Evolutionary conservation across 37 sponge, comb jelly and placozoan genomes (phyloP).

Genomic region (Geodia barretti): DNA sequence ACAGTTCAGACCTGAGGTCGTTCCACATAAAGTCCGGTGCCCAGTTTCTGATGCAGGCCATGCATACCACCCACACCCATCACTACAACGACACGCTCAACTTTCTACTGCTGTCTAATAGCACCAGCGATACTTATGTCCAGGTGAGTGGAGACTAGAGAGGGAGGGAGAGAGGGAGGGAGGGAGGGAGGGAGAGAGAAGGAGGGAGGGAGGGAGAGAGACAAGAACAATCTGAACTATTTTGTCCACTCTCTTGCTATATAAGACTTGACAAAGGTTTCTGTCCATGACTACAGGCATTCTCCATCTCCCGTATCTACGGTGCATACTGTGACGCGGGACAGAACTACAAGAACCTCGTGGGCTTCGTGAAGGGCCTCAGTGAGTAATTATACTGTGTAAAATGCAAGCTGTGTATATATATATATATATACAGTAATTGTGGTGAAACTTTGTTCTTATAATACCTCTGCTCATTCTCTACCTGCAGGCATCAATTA

Average conservation of each 20-base stretch:
- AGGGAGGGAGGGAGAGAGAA: too few relatives aligned
- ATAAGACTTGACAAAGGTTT: not conserved
- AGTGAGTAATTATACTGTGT: conserved; percentile 40
- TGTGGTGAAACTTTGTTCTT: too few relatives aligned
- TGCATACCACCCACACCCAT: conserved; percentile 67
- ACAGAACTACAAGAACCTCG: conserved; percentile 94
- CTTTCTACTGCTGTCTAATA: conserved; percentile 42
- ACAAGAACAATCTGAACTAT: too few relatives aligned
- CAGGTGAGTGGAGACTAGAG: too few relatives aligned
- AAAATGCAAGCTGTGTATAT: not conserved
- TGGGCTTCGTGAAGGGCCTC: conserved; percentile 84
- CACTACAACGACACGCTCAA: conserved; percentile 87
- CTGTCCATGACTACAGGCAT: conserved; percentile 52
- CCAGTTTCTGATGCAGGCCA: conserved; percentile 60
- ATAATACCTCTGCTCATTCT: not conserved
- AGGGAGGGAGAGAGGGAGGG: too few relatives aligned
- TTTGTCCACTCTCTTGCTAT: not conserved
- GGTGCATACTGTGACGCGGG: conserved; percentile 87
- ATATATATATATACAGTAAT: too few relatives aligned
- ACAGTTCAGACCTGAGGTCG: conserved; percentile 37
- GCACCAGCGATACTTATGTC: conserved; percentile 14
- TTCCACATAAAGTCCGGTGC: conserved; percentile 41
- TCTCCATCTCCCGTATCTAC: conserved; percentile 80
- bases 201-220: too few relatives aligned
- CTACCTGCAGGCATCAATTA: conserved; percentile 3